phyloP scores from a whole-genome alignment of 2,888 invertebrate species.

The Troilus luridus region DNA sequence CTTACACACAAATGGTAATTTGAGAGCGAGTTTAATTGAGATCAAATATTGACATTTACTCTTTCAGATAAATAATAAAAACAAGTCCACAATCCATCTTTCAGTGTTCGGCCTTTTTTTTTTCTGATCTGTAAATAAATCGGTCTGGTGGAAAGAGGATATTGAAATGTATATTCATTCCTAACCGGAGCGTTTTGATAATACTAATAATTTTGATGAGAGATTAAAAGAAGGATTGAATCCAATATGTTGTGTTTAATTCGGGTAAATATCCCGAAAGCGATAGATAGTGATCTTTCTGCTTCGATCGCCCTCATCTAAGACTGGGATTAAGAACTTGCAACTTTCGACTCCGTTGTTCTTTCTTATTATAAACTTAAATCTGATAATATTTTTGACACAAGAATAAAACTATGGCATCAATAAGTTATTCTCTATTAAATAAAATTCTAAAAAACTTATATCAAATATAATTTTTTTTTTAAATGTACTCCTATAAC shows the following conservation, averaged over 20 bases:
- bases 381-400: background rate
- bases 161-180: background rate
- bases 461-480: too few relatives aligned
- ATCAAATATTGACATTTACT: background rate
- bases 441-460: background rate
- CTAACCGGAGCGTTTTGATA: background rate
- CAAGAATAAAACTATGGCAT: background rate
- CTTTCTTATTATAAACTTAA: background rate
- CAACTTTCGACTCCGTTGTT: background rate
- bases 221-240: slow-evolving; percentile 10
- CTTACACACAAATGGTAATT: background rate
- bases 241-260: slow-evolving; percentile 38
- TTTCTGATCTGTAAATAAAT: background rate
- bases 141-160: background rate
- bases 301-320: background rate
- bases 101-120: background rate
- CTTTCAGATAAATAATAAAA: background rate
- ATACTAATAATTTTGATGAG: background rate
- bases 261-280: background rate
- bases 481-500: too few relatives aligned
- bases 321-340: background rate
- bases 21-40: background rate
- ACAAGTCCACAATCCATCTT: background rate
- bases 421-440: background rate
- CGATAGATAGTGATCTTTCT: background rate